phyloP scores from a whole-genome alignment of 2,888 invertebrate genomes.

The Tigriopus californicus region DNA sequence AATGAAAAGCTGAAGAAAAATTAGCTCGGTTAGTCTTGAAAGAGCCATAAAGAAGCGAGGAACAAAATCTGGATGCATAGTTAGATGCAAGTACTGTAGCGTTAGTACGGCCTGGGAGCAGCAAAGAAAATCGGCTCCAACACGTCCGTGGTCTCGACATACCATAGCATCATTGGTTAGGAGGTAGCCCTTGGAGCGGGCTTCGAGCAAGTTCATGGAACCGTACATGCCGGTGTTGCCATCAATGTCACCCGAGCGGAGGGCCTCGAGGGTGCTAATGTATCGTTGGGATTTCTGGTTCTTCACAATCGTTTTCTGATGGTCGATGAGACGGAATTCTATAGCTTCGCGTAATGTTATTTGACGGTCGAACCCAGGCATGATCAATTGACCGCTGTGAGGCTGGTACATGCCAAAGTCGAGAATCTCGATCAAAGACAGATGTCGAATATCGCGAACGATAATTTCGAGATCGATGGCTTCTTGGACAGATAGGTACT shows the following conservation, averaged over 20 bases:
- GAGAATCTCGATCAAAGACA: constrained; percentile 46
- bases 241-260: constrained; percentile 24
- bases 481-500: constrained; percentile 61
- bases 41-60: too few species aligned
- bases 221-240: constrained; percentile 13
- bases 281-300: constrained; percentile 48
- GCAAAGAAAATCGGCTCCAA: too few species aligned
- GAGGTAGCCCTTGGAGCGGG: constrained; percentile 65
- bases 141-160: constrained; percentile 27
- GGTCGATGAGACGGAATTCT: constrained; percentile 53
- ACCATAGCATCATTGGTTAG: constrained; percentile 83
- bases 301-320: constrained; percentile 52
- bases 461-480: constrained; percentile 58
- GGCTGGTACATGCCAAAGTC: constrained; percentile 57
- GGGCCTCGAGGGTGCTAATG: constrained; percentile 48
- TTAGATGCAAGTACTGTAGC: too few species aligned
- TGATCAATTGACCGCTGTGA: constrained; percentile 43
- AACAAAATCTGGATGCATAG: too few species aligned
- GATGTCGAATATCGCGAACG: constrained; percentile 27
- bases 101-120: too few species aligned
- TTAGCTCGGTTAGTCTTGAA: too few species aligned
- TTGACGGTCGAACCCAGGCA: constrained; percentile 55
- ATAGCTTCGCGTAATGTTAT: constrained; percentile 52
- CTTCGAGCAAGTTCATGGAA: constrained; percentile 55
- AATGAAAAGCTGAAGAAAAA: too few species aligned